Percentiles rank a stretch among this genome's conserved stretches.
Evolutionary conservation across 2,113 vertebrate species (phyloP).

Genomic region (Ursus arctos): DNA sequence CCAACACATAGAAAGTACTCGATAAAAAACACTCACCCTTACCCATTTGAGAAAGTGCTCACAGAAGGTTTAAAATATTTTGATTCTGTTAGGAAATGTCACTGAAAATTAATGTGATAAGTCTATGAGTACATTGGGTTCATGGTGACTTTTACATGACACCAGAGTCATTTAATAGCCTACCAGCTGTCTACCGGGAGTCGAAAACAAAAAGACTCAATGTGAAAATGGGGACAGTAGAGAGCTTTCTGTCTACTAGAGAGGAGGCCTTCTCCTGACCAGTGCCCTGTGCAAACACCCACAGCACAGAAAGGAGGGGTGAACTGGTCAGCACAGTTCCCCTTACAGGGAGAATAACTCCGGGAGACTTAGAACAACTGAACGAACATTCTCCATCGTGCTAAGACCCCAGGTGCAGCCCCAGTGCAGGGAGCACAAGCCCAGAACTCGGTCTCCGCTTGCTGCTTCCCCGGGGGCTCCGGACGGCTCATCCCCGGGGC

Average conservation of each 20-base stretch:
- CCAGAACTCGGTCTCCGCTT: fast-evolving
- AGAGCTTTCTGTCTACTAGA: background rate
- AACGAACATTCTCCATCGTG: background rate
- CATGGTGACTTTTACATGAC: background rate
- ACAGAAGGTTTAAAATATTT: background rate
- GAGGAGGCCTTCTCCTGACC: background rate
- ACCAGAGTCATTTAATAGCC: background rate
- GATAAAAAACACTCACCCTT: background rate
- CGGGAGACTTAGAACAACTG: background rate
- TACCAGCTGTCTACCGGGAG: background rate
- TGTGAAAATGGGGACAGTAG: background rate
- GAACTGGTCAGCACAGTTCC: background rate
- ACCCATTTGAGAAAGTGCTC: background rate
- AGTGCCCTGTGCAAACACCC: background rate
- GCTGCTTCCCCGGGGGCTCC: background rate
- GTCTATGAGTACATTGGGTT: background rate
- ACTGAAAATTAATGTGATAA: background rate
- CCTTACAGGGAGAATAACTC: background rate
- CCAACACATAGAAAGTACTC: background rate
- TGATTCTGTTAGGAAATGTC: background rate
- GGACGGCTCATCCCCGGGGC: fast-evolving
- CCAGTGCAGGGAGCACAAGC: fast-evolving
- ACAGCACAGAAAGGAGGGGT: background rate
- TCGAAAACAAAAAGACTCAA: background rate
- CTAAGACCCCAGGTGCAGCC: background rate